Base-by-base conservation (phyloP, 2,113 vertebrate genomes). In the Ceuthmochares aereus region DNA sequence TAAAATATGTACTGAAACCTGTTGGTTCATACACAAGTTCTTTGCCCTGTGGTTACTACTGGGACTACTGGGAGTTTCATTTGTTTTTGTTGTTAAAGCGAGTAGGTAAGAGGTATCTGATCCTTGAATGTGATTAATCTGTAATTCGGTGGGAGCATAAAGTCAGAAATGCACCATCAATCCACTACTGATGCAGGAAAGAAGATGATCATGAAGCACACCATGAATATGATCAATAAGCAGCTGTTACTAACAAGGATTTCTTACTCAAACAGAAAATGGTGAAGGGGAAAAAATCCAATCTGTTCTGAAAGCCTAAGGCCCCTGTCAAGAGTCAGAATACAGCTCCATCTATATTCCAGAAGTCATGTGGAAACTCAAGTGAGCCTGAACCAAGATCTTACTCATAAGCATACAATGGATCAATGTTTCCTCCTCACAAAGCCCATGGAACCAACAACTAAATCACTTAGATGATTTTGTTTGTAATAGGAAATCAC, bases 321-420 rank as follows among this genome's bases (percentile, higher is more conserved):
- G 42, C 20, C n/a, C 37, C 19, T 58, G 22, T 62, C 23, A 51
- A 16, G 47, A 60, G 7, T 23, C 42, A 45, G n/a, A 52, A 15
- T 7, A 42, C 4, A 58, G 20, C 22, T n/a, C 25, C 15, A 29
- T 14, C 80, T 45, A 19, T 62, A 16, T 3, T 17, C 21, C 23
- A n/a, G 23, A 82, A 64, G 42, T 40, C 37, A 36, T 0, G 0
- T 40, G 22, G 42, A 40, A 55, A 55, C 10, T 55, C 29, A 18
- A 55, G 54, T 30, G 16, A 55, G 29, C 52, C 27, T 54, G 52
- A 54, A 29, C 26, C 52, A 54, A 54, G 7, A 11, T 37, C 19
- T 69, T 47, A 19, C 5, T 78, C 26, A 36, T 0, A 3, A 60
- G 2, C 22, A 70, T 34, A n/a, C 2, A 58, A 52, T 0, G 19